Evolutionary conservation across 2,888 invertebrate genomes (phyloP).

Genomic region (Spisula subtruncata): DNA sequence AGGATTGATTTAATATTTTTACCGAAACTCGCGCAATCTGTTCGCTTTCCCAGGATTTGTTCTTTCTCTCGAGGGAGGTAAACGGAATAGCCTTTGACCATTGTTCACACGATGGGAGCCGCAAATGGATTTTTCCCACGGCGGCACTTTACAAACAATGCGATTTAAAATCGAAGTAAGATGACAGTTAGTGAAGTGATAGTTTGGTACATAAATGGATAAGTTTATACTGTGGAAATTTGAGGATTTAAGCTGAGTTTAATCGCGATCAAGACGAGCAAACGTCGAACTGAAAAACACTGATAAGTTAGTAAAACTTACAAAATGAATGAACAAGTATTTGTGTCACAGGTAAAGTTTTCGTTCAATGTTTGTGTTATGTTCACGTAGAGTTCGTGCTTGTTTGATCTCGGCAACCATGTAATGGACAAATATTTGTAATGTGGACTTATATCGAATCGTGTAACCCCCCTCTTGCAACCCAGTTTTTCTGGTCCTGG

Average conservation of each 20-base stretch:
- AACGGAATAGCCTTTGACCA: constrained; percentile 80
- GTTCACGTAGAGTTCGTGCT: not conserved
- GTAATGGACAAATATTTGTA: constrained; percentile 46
- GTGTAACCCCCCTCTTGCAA: not conserved
- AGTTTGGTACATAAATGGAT: constrained; percentile 42
- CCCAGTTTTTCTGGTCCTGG: constrained; percentile 50
- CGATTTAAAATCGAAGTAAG: constrained; percentile 58
- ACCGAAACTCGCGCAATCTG: constrained; percentile 16
- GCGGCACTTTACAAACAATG: constrained; percentile 80
- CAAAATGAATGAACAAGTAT: constrained; percentile 82
- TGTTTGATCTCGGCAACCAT: not conserved
- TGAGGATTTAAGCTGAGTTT: constrained; percentile 43
- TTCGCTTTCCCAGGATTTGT: constrained; percentile 11
- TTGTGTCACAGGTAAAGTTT: constrained; percentile 79
- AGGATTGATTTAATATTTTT: constrained; percentile 16
- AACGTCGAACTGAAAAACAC: constrained; percentile 24
- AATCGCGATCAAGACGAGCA: not conserved
- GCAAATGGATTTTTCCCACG: constrained; percentile 87
- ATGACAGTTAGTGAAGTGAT: constrained; percentile 56
- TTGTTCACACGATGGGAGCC: constrained; percentile 87
- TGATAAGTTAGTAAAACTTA: constrained; percentile 57
- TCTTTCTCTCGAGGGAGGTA: constrained; percentile 62
- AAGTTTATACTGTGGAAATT: constrained; percentile 41
- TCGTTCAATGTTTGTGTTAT: not conserved
- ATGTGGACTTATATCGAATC: constrained; percentile 3